Evolutionary conservation across 2,797 vertebrate species (phyloP).

Genomic region (Rallus crepitans): DNA sequence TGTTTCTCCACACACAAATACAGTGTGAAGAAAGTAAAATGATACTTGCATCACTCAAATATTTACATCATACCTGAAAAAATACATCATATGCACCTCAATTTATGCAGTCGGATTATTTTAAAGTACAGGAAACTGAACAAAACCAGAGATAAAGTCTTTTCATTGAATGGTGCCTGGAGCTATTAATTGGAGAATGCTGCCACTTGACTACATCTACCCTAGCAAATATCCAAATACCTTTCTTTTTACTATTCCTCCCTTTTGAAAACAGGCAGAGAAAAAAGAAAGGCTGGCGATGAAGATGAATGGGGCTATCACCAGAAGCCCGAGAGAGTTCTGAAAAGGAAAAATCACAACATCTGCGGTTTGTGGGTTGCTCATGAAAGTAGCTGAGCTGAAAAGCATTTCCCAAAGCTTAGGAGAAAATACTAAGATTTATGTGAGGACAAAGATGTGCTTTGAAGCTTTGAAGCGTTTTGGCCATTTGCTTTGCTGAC

Average conservation of each 20-base stretch:
- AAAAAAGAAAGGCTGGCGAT: background rate
- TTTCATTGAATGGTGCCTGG: background rate
- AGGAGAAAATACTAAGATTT: background rate
- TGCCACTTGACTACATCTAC: background rate
- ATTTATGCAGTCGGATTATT: background rate
- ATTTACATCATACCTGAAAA: background rate
- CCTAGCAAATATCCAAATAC: background rate
- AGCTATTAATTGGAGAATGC: background rate
- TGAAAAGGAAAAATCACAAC: conserved; percentile 16
- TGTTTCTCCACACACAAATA: background rate
- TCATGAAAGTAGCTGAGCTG: background rate
- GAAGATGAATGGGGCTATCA: conserved; percentile 27
- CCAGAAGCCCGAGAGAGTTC: background rate
- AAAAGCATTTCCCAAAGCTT: background rate
- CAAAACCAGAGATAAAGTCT: background rate
- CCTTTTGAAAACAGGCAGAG: background rate
- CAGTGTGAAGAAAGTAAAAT: background rate
- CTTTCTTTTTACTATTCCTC: background rate
- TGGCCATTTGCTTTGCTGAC: background rate
- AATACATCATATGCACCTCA: background rate
- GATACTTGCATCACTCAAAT: background rate
- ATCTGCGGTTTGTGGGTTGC: background rate
- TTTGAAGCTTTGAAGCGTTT: background rate
- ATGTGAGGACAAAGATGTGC: background rate
- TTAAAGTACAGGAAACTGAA: background rate